Evolutionary conservation across 1,140 invertebrate species (phyloP).

Genomic region (Elysia chlorotica): DNA sequence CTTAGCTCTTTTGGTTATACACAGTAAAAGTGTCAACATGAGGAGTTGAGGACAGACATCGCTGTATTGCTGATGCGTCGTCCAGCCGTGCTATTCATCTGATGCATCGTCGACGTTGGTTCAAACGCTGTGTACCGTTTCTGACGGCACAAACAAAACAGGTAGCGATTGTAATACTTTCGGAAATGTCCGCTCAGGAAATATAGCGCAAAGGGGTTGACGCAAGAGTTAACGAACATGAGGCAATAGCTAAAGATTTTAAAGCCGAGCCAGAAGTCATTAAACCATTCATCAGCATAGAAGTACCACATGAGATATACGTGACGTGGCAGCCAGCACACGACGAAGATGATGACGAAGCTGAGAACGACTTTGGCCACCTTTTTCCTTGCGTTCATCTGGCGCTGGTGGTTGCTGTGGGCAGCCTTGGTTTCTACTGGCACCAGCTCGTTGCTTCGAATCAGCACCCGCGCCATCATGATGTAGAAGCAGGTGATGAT

Average conservation of each 20-base stretch:
- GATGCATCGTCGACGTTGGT: slow-evolving; percentile 44
- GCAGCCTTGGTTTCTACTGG: slow-evolving; percentile 46
- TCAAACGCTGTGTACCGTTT: slow-evolving; percentile 33
- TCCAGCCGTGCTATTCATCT: slow-evolving; percentile 53
- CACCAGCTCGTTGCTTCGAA: slow-evolving; percentile 72
- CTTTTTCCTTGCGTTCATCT: slow-evolving; percentile 82
- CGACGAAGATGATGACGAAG: slow-evolving; percentile 87
- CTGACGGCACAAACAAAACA: slow-evolving; percentile 74
- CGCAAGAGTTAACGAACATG: slow-evolving; percentile 84
- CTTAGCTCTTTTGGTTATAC: no score
- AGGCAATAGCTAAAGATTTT: slow-evolving; percentile 70
- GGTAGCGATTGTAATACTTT: slow-evolving; percentile 86
- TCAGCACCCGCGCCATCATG: slow-evolving; percentile 83
- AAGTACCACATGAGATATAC: slow-evolving; percentile 78
- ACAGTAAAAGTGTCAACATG: no score
- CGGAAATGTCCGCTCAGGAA: slow-evolving; percentile 89
- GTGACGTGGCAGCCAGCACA: slow-evolving; percentile 89
- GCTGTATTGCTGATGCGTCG: slow-evolving; percentile 48
- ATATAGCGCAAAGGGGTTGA: slow-evolving; percentile 90
- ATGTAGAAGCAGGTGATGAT: slow-evolving; percentile 86
- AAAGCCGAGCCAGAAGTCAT: slow-evolving; percentile 83
- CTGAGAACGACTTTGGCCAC: slow-evolving; percentile 88
- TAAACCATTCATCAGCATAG: slow-evolving; percentile 78
- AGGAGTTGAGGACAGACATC: no score
- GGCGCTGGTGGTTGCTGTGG: slow-evolving; percentile 64